These are phyloP conservation scores for Physella acuta DNA, from an alignment of 1,140 invertebrate genomes.

Conservation along the genomic window DNA sequence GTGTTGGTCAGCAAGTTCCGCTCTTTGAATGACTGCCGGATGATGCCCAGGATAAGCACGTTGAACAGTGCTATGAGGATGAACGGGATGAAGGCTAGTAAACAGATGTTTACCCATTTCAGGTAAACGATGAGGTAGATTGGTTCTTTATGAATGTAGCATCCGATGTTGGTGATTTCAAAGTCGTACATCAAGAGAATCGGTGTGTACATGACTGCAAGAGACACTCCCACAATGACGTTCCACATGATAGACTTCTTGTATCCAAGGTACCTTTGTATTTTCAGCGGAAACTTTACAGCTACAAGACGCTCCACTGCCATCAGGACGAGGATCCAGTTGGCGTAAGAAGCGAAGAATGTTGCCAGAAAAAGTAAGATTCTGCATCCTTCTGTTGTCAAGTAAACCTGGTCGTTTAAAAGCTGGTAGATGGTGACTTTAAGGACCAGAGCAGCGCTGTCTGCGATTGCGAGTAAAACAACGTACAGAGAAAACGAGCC, in stretches of 20 bases:
- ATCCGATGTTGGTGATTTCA: not conserved
- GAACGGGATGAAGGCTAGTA: constrained; percentile 41
- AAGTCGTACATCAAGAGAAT: constrained; percentile 12
- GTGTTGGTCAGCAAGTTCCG: constrained; percentile 19
- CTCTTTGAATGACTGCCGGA: constrained; percentile 30
- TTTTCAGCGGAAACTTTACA: constrained; percentile 13
- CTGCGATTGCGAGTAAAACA: constrained; percentile 40
- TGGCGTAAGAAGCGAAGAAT: constrained; percentile 39
- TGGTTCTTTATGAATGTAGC: not conserved
- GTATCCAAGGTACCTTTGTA: not conserved
- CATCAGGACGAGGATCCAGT: constrained; percentile 48
- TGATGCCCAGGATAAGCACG: constrained; percentile 38
- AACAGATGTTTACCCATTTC: constrained; percentile 41
- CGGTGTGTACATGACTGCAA: constrained; percentile 21
- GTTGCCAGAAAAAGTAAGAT: constrained; percentile 38
- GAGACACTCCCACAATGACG: constrained; percentile 4
- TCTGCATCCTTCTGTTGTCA: constrained; percentile 27
- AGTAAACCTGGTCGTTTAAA: constrained; percentile 16
- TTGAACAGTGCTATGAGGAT: constrained; percentile 39
- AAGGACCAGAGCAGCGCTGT: constrained; percentile 35
- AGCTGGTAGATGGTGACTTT: constrained; percentile 36
- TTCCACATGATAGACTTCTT: constrained; percentile 10
- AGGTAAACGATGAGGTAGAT: not conserved
- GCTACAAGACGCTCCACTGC: constrained; percentile 40
- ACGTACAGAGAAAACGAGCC: constrained; percentile 42